phyloP scores from a whole-genome alignment of 2,888 invertebrate species.

The Hanleya hanleyi region DNA sequence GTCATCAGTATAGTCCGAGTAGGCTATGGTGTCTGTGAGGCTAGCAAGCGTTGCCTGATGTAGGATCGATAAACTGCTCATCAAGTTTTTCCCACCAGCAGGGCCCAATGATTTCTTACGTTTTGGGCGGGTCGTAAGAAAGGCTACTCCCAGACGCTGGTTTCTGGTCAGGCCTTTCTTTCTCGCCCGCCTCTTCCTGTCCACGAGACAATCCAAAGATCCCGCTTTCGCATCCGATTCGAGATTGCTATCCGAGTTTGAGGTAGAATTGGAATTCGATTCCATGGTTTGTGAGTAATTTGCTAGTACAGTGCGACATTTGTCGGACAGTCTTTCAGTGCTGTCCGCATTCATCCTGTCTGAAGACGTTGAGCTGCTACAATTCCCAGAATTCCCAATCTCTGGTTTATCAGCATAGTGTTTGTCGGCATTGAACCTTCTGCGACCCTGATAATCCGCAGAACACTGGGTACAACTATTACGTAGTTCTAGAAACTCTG shows the following conservation, averaged over 20 bases:
- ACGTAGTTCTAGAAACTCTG: constrained; percentile 19
- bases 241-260: not conserved
- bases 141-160: constrained; percentile 54
- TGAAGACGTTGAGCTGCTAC: not conserved
- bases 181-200: constrained; percentile 17
- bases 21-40: constrained; percentile 45
- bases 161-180: constrained; percentile 48
- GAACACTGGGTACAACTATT: not conserved
- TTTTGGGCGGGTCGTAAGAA: constrained; percentile 40
- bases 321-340: too few relatives aligned
- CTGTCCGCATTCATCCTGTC: not conserved
- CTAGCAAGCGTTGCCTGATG: constrained; percentile 67
- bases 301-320: too few relatives aligned
- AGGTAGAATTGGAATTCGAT: constrained; percentile 9
- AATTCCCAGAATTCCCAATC: too few relatives aligned
- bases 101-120: constrained; percentile 31
- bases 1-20: constrained; percentile 42
- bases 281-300: not conserved
- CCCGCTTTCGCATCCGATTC: constrained; percentile 11
- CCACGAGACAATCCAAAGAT: not conserved
- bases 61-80: constrained; percentile 58
- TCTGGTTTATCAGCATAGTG: not conserved
- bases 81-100: constrained; percentile 43
- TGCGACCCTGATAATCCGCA: not conserved
- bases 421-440: not conserved